Conservation (phyloP, 2,888 invertebrate genomes). For the Brachylomia viminalis region DNA sequence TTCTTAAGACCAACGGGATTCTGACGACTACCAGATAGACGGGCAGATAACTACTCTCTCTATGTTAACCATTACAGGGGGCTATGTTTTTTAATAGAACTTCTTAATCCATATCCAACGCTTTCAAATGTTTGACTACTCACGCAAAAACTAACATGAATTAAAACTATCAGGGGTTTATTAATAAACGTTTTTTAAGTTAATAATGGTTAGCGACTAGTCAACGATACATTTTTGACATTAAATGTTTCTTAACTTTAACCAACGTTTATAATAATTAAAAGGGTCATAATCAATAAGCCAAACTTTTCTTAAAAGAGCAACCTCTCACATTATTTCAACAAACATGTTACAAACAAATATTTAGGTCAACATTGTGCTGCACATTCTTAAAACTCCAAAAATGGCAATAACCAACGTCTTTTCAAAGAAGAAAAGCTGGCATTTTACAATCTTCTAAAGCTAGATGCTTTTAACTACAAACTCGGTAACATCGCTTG, state of each 20-base stretch:
- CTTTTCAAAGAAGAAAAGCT: slow-evolving; percentile 32
- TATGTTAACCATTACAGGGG: not conserved
- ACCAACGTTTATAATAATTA: no score
- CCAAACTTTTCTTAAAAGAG: not conserved
- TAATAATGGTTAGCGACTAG: no score
- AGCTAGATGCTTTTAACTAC: slow-evolving; percentile 53
- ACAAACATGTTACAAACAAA: not conserved
- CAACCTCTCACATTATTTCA: no score
- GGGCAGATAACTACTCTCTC: not conserved
- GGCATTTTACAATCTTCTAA: slow-evolving; percentile 23
- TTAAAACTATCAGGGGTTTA: not conserved
- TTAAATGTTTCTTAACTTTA: no score
- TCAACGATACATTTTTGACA: no score
- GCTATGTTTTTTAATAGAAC: not conserved
- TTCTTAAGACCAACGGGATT: not conserved
- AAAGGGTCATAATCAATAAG: no score
- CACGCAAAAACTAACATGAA: not conserved
- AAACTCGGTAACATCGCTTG: slow-evolving; percentile 48
- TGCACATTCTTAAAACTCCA: slow-evolving; percentile 13
- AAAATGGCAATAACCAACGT: slow-evolving; percentile 10
- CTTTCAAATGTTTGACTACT: not conserved
- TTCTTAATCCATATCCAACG: not conserved
- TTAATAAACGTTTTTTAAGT: no score
- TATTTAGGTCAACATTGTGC: not conserved
- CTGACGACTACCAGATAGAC: not conserved